A percentile compares a stretch with the other conserved stretches of the same genome.
These are phyloP conservation scores for Microdon myrmicae DNA, from an alignment of 2,888 invertebrate genomes.

Conservation along the genomic window DNA sequence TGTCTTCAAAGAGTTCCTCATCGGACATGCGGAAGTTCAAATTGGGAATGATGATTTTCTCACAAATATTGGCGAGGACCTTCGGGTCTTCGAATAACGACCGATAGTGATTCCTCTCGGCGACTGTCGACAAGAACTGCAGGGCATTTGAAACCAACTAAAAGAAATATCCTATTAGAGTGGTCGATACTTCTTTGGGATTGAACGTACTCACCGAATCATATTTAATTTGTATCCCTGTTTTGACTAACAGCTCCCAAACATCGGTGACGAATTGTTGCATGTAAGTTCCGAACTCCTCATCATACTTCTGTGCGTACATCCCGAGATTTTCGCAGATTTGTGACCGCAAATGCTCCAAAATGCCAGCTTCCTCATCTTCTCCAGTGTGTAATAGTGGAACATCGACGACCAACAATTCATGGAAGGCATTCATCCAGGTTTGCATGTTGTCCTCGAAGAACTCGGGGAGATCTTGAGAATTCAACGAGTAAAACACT, in stretches of 20 bases:
- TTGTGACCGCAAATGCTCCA: slow-evolving; percentile 93
- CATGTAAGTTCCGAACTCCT: slow-evolving; percentile 92
- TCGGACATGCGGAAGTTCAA: slow-evolving; percentile 96
- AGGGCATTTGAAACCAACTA: slow-evolving; percentile 96
- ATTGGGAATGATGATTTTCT: slow-evolving; percentile 98
- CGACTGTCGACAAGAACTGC: slow-evolving; percentile 93
- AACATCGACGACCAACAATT: slow-evolving; percentile 82
- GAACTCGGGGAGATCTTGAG: slow-evolving; percentile 97
- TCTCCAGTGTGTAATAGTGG: slow-evolving; percentile 81
- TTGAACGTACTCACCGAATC: slow-evolving; percentile 76
- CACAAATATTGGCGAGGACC: slow-evolving; percentile 90
- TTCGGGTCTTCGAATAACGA: slow-evolving; percentile 88
- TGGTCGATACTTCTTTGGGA: background rate
- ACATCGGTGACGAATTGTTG: slow-evolving; percentile 93
- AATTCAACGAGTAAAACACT: slow-evolving; percentile 96
- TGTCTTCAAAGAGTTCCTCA: slow-evolving; percentile 96
- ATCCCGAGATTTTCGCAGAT: slow-evolving; percentile 95
- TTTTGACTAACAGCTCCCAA: slow-evolving; percentile 89
- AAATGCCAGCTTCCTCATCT: slow-evolving; percentile 85
- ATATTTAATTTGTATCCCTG: slow-evolving; percentile 87
- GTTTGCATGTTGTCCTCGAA: slow-evolving; percentile 97
- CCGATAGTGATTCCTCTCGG: slow-evolving; percentile 88
- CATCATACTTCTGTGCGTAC: slow-evolving; percentile 97
- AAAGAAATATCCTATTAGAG: slow-evolving; percentile 55
- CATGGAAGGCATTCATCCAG: slow-evolving; percentile 94